phyloP scores from a whole-genome alignment of 2,888 invertebrate species.

The Acrobasis suavella region DNA sequence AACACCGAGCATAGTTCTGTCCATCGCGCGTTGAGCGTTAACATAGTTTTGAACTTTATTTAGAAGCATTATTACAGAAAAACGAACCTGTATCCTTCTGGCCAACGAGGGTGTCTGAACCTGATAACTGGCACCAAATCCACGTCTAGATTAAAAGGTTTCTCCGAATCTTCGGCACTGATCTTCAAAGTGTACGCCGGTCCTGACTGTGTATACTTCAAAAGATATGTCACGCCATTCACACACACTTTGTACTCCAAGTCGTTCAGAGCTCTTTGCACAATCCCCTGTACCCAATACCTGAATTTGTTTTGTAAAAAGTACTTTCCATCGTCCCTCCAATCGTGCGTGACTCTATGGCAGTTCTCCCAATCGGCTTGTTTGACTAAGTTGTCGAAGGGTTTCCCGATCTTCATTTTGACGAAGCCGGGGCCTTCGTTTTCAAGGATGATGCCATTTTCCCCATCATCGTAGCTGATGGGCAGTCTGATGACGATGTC shows the following conservation, averaged over 20 bases:
- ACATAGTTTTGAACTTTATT: neutral
- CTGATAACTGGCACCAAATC: constrained; percentile 81
- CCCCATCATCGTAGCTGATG: constrained; percentile 59
- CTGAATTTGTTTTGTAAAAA: constrained; percentile 74
- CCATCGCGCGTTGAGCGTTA: too few species aligned
- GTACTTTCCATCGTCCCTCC: constrained; percentile 72
- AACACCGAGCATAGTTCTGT: too few species aligned
- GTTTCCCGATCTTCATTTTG: constrained; percentile 58
- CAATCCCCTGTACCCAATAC: constrained; percentile 78
- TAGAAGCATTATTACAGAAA: neutral
- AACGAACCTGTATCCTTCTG: constrained; percentile 59
- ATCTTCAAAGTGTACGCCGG: constrained; percentile 82
- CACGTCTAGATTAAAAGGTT: constrained; percentile 63
- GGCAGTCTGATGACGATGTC: constrained; percentile 82
- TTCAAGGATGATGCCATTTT: constrained; percentile 62
- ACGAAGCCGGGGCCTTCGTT: constrained; percentile 74
- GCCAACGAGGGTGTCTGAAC: constrained; percentile 68
- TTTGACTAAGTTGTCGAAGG: constrained; percentile 62
- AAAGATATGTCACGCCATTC: constrained; percentile 52
- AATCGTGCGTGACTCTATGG: constrained; percentile 62
- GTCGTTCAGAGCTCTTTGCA: constrained; percentile 67
- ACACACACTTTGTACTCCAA: constrained; percentile 54
- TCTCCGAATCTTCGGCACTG: constrained; percentile 37
- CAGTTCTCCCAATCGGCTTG: constrained; percentile 63
- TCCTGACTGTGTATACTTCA: constrained; percentile 66